phyloP scores from a whole-genome alignment of 2,797 vertebrate species.

The Sebastes hubbsi region DNA sequence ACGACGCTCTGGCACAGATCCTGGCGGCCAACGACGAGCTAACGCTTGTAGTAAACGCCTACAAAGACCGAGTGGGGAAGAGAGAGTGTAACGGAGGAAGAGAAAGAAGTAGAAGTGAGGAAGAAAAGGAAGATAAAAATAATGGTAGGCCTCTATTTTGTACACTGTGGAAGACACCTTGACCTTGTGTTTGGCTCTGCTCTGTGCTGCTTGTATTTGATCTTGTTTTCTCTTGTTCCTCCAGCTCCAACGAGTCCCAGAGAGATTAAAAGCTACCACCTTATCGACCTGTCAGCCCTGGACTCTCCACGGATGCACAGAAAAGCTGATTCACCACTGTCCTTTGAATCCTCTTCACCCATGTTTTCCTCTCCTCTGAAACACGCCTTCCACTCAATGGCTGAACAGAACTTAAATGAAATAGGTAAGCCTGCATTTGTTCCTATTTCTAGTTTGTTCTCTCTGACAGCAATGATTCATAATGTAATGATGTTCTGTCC shows the following conservation, averaged over 20 bases:
- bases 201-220: not conserved
- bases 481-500: not conserved
- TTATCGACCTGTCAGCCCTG: constrained; percentile 87
- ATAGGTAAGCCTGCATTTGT: constrained; percentile 66
- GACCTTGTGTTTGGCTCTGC: not conserved
- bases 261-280: constrained; percentile 81
- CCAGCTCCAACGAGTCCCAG: constrained; percentile 52
- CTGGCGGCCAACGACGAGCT: constrained; percentile 88
- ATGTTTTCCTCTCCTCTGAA: constrained; percentile 27
- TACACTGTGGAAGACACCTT: not conserved
- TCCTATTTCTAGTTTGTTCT: not conserved
- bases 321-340: constrained; percentile 24
- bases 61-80: constrained; percentile 67
- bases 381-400: constrained; percentile 45
- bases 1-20: constrained; percentile 85
- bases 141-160: constrained; percentile 28
- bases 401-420: constrained; percentile 71
- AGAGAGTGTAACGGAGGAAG: constrained; percentile 19
- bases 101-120: constrained; percentile 34
- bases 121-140: constrained; percentile 25
- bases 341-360: constrained; percentile 16
- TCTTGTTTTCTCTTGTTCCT: constrained; percentile 1
- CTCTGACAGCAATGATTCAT: not conserved
- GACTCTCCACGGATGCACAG: constrained; percentile 60
- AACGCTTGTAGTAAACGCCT: constrained; percentile 74